phyloP scores from a whole-genome alignment of 1,140 invertebrate species.

The Diplogasteroides magnus region DNA sequence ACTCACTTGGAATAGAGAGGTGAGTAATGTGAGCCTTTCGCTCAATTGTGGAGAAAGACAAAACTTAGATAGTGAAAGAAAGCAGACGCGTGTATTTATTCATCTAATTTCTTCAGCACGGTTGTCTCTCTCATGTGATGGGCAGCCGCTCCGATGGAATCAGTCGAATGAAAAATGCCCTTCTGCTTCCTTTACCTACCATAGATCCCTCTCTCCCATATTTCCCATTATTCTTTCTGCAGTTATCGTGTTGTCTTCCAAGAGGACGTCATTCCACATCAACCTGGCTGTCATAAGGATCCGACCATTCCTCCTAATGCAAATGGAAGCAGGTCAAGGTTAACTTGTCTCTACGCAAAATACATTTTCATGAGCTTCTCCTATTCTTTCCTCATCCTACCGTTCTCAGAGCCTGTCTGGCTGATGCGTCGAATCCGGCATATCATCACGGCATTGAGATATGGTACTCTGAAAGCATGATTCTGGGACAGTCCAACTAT shows the following conservation, averaged over 20 bases:
- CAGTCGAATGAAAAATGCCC: too few species aligned
- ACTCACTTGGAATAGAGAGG: conserved; percentile 5
- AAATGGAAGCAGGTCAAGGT: conserved; percentile 12
- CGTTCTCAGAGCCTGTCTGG: conserved; percentile 9
- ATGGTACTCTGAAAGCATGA: too few species aligned
- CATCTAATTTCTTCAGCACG: too few species aligned
- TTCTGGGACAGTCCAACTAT: too few species aligned
- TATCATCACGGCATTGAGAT: background rate
- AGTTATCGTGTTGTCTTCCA: conserved; percentile 34
- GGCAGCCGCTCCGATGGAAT: too few species aligned
- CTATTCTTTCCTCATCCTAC: background rate
- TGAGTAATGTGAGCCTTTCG: too few species aligned
- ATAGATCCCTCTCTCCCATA: too few species aligned
- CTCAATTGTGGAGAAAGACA: background rate
- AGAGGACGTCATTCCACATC: conserved; percentile 34
- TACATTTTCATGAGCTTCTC: background rate
- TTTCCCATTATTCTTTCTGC: background rate
- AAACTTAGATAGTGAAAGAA: background rate
- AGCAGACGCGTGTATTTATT: too few species aligned
- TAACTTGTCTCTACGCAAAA: too few species aligned
- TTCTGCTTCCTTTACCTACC: too few species aligned
- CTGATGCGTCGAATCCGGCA: background rate
- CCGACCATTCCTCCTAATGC: conserved; percentile 6
- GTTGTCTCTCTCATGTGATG: too few species aligned
- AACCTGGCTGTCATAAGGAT: conserved; percentile 28